Conservation (phyloP, 2,113 vertebrate species). For the Bubalus kerabau region DNA sequence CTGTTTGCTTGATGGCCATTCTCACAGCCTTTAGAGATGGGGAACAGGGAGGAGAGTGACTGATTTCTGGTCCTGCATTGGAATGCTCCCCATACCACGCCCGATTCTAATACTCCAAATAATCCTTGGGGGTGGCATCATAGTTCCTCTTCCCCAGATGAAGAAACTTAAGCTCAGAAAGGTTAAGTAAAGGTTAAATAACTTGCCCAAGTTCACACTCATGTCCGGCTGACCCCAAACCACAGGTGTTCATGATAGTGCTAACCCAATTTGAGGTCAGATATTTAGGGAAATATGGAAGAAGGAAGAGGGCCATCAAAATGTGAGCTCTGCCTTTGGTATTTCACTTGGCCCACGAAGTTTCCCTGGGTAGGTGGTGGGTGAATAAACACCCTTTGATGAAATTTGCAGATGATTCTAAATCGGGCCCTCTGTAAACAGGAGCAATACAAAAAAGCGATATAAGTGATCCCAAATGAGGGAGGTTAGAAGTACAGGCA, state of each 20-base stretch:
- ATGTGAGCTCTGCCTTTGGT: neutral
- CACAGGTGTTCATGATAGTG: neutral
- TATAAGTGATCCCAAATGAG: constrained; percentile 47
- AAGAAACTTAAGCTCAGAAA: neutral
- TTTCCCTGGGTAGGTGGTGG: constrained; percentile 38
- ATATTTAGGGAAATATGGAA: neutral
- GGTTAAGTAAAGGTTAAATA: neutral
- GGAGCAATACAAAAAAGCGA: constrained; percentile 29
- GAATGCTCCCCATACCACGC: neutral
- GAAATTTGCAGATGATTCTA: constrained; percentile 64
- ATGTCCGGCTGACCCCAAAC: neutral
- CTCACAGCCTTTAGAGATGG: neutral
- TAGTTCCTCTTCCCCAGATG: constrained; percentile 5
- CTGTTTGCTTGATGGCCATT: neutral
- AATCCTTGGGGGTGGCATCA: neutral
- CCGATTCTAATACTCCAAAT: neutral
- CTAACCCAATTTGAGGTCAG: neutral
- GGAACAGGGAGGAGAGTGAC: neutral
- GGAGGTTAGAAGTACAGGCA: constrained; percentile 54
- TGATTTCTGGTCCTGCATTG: neutral
- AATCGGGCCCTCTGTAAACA: constrained; percentile 47
- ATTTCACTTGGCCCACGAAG: constrained; percentile 44
- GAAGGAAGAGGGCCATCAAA: neutral
- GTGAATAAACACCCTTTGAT: constrained; percentile 42
- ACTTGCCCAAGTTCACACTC: neutral